phyloP scores from a whole-genome alignment of 1,140 invertebrate genomes.

The Notospermus geniculatus region DNA sequence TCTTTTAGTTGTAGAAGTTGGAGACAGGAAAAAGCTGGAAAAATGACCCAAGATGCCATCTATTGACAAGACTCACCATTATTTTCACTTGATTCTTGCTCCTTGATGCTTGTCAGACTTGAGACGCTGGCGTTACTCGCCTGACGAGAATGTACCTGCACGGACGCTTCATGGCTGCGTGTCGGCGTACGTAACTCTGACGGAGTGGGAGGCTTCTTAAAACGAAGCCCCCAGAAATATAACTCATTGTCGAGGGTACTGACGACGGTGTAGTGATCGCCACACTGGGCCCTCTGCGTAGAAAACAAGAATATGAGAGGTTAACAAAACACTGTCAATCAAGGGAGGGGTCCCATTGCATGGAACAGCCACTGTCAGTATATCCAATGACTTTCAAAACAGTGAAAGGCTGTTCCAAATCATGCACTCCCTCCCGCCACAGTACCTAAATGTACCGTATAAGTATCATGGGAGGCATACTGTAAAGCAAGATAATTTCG shows the following conservation, averaged over 20 bases:
- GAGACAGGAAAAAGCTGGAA: too few species aligned
- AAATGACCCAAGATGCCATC: too few species aligned
- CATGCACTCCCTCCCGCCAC: too few species aligned
- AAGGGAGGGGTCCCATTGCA: too few species aligned
- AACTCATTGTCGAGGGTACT: constrained; percentile 67
- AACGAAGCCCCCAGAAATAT: constrained; percentile 68
- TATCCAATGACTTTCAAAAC: too few species aligned
- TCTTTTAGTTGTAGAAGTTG: too few species aligned
- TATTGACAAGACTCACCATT: too few species aligned
- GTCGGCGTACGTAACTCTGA: not conserved
- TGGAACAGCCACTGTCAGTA: too few species aligned
- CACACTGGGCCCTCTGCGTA: constrained; percentile 64
- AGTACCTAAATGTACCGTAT: too few species aligned
- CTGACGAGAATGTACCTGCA: constrained; percentile 23
- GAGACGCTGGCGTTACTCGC: constrained; percentile 26
- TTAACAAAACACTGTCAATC: constrained; percentile 5
- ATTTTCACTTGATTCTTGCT: not conserved
- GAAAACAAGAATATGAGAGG: constrained; percentile 11
- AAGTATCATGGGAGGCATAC: too few species aligned
- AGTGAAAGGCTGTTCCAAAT: too few species aligned
- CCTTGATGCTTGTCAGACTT: constrained; percentile 20
- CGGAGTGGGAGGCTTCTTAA: constrained; percentile 36
- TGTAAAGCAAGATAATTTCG: too few species aligned
- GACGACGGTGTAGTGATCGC: constrained; percentile 66
- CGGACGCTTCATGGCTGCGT: not conserved